Percentiles rank a stretch among this genome's conserved stretches.
Conservation (phyloP, 2,888 invertebrate species). For the Tineola bisselliella region DNA sequence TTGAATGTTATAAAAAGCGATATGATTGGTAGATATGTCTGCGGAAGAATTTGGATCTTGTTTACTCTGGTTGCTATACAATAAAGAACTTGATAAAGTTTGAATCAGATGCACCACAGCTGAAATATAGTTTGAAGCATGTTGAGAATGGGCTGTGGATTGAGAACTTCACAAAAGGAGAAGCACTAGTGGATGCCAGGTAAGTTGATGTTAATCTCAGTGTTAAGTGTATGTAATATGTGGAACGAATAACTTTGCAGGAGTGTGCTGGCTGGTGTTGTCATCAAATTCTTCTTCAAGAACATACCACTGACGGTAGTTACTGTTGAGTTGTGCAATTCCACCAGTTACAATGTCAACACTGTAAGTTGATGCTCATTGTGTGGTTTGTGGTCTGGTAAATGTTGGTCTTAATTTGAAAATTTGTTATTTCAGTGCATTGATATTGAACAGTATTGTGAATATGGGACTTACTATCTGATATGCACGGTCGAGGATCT, state of each 20-base stretch:
- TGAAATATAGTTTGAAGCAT: background rate
- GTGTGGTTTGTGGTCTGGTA: background rate
- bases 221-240: no score
- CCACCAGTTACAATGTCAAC: background rate
- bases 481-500: background rate
- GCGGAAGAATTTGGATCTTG: constrained; percentile 31
- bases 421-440: background rate
- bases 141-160: background rate
- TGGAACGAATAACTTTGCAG: background rate
- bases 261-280: background rate
- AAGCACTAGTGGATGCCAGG: background rate
- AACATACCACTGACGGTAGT: constrained; percentile 26
- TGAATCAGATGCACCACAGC: background rate
- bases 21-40: constrained; percentile 36
- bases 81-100: constrained; percentile 17
- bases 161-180: background rate
- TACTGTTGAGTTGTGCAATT: constrained; percentile 18
- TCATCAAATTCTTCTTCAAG: constrained; percentile 19
- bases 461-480: background rate
- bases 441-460: background rate
- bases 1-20: no score
- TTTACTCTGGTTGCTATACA: constrained; percentile 36
- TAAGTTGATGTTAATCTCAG: background rate
- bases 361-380: background rate
- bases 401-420: no score